Conservation (phyloP, 2,888 invertebrate species). For the Habrosyne pyritoides region DNA sequence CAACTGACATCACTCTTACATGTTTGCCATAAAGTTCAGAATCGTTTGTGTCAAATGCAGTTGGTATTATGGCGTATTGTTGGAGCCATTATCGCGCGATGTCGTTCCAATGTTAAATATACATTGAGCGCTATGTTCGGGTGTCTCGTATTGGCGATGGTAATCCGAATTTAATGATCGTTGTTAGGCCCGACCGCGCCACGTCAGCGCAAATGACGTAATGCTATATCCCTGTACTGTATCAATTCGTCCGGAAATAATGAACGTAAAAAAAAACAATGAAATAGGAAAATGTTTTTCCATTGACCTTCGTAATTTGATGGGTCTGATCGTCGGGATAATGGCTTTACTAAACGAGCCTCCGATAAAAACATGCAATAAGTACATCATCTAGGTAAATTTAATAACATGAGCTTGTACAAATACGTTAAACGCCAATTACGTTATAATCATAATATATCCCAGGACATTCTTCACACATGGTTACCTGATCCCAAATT, state of each 20-base stretch:
- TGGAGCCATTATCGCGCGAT: constrained; percentile 7
- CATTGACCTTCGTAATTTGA: no score
- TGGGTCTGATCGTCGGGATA: no score
- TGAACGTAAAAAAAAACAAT: neutral
- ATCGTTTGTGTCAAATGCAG: neutral
- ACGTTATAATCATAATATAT: no score
- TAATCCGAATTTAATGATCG: constrained; percentile 2
- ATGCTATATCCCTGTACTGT: neutral
- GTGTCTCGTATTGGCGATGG: neutral
- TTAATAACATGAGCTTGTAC: no score
- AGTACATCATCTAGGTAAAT: no score
- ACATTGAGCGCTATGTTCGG: neutral
- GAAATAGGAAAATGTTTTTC: neutral
- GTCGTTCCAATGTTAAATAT: constrained; percentile 5
- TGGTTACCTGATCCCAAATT: no score
- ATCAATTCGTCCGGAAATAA: neutral
- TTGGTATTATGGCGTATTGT: neutral
- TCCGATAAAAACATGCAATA: no score
- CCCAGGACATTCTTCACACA: no score
- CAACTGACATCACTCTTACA: neutral
- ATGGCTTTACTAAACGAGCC: no score
- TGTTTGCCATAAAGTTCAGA: neutral
- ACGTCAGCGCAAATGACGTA: neutral
- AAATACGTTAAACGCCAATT: no score
- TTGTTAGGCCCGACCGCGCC: neutral